Percentiles rank a stretch among this genome's conserved stretches.
These are phyloP conservation scores for Nephrotoma appendiculata DNA, from an alignment of 2,888 invertebrate species.

Conservation along the genomic window DNA sequence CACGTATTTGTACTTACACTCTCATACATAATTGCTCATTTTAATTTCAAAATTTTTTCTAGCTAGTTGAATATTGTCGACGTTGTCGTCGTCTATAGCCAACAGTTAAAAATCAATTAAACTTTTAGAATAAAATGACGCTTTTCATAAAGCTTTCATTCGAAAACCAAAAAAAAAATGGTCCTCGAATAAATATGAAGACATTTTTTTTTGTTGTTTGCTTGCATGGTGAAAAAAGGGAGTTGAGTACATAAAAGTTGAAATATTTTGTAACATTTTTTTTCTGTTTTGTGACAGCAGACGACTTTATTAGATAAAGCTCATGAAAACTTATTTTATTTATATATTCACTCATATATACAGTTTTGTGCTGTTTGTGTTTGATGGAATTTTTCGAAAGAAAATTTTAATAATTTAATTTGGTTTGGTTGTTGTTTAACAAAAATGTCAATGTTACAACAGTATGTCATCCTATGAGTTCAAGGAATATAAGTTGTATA, in stretches of 20 bases:
- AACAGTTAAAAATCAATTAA: background rate
- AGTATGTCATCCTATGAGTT: background rate
- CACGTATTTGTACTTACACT: background rate
- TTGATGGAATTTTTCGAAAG: background rate
- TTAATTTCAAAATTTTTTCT: background rate
- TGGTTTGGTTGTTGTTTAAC: background rate
- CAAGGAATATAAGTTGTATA: background rate
- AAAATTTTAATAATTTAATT: background rate
- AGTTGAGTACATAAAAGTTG: background rate
- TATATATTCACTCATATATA: background rate
- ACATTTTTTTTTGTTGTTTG: background rate
- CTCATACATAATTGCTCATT: background rate
- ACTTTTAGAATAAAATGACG: background rate
- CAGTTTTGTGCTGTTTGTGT: background rate
- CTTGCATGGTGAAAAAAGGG: background rate
- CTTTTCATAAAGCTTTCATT: background rate
- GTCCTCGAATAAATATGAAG: background rate
- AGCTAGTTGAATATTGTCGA: background rate
- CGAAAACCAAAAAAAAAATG: background rate
- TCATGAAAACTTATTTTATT: background rate
- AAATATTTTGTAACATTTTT: background rate
- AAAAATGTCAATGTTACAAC: background rate
- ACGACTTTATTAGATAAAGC: background rate
- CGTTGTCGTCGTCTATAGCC: background rate
- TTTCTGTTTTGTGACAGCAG: background rate